A percentile compares a stretch with the other conserved stretches of the same genome.
phyloP scores from a whole-genome alignment of 2,113 vertebrate species.

The Sarotherodon lohbergeri region DNA sequence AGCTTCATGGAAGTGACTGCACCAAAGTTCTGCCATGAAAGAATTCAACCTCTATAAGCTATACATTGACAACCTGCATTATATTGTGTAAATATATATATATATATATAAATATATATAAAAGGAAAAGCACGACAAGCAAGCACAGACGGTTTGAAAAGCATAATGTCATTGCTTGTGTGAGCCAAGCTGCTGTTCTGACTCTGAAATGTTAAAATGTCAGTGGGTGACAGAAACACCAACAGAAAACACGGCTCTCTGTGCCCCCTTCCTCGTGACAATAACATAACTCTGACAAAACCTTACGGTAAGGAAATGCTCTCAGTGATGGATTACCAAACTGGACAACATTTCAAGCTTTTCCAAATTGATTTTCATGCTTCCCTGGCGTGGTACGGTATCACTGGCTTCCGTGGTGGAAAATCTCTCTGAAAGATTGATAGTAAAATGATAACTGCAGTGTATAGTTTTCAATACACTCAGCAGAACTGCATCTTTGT shows the following conservation, averaged over 20 bases:
- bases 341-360: not conserved
- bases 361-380: not conserved
- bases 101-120: not conserved
- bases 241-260: not conserved
- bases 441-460: not conserved
- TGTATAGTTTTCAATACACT: not conserved
- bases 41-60: not conserved
- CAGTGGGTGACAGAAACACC: not conserved
- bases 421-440: not conserved
- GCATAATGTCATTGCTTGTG: not conserved
- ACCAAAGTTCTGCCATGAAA: not conserved
- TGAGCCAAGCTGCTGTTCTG: not conserved
- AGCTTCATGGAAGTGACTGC: not conserved
- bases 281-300: not conserved
- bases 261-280: not conserved
- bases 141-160: not conserved
- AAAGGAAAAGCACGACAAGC: not conserved
- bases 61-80: not conserved
- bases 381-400: not conserved
- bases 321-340: not conserved
- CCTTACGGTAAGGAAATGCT: not conserved
- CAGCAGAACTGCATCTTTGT: not conserved
- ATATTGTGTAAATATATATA: not conserved
- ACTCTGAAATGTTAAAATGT: slow-evolving; percentile 3
- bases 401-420: not conserved